Evolutionary conservation across 1,140 invertebrate species (phyloP).

Genomic region (Euglossa dilemma): DNA sequence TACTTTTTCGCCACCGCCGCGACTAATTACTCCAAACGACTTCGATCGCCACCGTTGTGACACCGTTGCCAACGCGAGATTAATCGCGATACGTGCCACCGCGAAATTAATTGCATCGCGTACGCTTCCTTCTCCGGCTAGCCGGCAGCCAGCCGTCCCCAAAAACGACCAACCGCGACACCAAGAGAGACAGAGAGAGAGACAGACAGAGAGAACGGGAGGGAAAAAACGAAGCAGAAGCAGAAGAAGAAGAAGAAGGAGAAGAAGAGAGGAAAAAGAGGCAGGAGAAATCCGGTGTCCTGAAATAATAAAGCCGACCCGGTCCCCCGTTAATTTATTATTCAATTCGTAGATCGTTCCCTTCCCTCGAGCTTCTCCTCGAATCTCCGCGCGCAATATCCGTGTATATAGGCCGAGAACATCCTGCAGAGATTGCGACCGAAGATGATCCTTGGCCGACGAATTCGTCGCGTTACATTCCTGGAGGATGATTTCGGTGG

Average conservation of each 20-base stretch:
- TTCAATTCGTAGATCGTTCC: conserved; percentile 15
- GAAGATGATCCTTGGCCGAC: neutral
- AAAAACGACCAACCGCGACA: neutral
- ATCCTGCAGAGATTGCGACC: conserved; percentile 24
- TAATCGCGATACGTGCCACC: conserved; percentile 26
- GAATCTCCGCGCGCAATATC: neutral
- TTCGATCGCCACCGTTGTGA: conserved; percentile 48
- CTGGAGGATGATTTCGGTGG: conserved; percentile 54
- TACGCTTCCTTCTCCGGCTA: neutral
- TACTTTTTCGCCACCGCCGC: conserved; percentile 11
- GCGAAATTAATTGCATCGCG: conserved; percentile 31
- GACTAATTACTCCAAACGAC: conserved; percentile 36
- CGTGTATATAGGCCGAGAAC: neutral
- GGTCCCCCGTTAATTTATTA: conserved; percentile 20
- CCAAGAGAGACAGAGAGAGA: neutral
- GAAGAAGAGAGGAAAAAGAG: neutral
- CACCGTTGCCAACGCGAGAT: conserved; percentile 24
- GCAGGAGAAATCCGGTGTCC: neutral
- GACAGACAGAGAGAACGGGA: too few species aligned
- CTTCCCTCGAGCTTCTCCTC: neutral
- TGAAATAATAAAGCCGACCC: conserved; percentile 18
- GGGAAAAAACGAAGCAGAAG: neutral
- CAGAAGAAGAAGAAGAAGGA: neutral
- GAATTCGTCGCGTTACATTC: conserved; percentile 42
- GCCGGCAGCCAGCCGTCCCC: neutral